Percentiles rank a stretch among this genome's conserved stretches.
Evolutionary conservation across 2,797 vertebrate species (phyloP).

Genomic region (Tenualosa thibaudeaui): DNA sequence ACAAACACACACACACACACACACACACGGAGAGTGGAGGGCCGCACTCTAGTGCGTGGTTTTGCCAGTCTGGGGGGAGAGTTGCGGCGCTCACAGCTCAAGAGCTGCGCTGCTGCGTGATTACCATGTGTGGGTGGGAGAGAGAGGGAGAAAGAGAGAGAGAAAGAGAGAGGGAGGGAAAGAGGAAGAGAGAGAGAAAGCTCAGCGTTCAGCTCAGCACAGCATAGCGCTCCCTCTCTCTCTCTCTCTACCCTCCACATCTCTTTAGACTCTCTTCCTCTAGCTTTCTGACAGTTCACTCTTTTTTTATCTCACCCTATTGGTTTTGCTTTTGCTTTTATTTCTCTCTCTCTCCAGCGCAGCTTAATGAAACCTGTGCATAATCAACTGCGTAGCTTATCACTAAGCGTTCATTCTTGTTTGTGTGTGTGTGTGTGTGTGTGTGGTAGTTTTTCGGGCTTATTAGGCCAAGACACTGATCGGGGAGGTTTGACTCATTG

Average conservation of each 20-base stretch:
- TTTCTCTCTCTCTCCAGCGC: background rate
- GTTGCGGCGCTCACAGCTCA: background rate
- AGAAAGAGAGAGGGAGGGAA: too few species aligned
- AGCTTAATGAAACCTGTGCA: background rate
- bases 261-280: background rate
- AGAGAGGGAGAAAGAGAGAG: too few species aligned
- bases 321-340: background rate
- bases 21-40: background rate
- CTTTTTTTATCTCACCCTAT: background rate
- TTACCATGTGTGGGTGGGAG: slow-evolving; percentile 13
- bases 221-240: background rate
- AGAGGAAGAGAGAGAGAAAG: too few species aligned
- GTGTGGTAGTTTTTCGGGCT: background rate
- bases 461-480: background rate
- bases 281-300: background rate
- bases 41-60: background rate
- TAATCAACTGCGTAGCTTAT: background rate
- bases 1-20: background rate
- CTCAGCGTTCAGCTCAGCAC: background rate
- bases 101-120: background rate
- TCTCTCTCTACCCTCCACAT: background rate
- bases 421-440: background rate
- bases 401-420: background rate
- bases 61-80: background rate
- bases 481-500: background rate